Evolutionary conservation across 2,888 invertebrate species (phyloP).

Genomic region (Anarsia innoxiella): DNA sequence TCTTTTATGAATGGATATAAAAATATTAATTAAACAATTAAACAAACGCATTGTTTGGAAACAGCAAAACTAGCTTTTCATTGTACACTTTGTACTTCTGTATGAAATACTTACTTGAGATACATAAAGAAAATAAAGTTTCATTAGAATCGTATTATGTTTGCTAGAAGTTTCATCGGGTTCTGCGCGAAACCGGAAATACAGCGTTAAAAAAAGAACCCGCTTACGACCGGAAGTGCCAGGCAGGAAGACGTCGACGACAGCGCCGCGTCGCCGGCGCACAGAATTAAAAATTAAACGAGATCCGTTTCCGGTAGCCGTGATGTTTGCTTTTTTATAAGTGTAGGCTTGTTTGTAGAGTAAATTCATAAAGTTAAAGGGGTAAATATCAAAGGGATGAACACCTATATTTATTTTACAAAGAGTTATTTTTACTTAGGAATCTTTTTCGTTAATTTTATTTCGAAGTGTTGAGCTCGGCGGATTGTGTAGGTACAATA

Average conservation of each 20-base stretch:
- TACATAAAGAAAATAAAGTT: too few species aligned
- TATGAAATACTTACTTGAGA: too few species aligned
- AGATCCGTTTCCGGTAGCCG: constrained; percentile 66
- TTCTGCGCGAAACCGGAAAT: constrained; percentile 61
- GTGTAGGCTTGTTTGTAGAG: constrained; percentile 5
- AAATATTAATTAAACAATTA: too few species aligned
- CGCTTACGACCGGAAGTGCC: constrained; percentile 58
- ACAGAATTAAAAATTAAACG: constrained; percentile 70
- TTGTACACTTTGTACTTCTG: too few species aligned
- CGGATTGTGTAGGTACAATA: too few species aligned
- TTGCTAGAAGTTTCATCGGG: constrained; percentile 47
- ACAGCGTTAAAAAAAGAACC: constrained; percentile 62
- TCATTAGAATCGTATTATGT: too few species aligned
- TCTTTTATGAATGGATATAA: too few species aligned
- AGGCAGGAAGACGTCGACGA: constrained; percentile 68
- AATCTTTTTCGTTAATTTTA: constrained; percentile 4
- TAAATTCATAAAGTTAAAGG: background rate
- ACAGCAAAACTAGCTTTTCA: too few species aligned
- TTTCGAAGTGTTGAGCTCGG: constrained; percentile 20
- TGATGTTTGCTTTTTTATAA: constrained; percentile 40
- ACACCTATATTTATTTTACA: too few species aligned
- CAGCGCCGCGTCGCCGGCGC: constrained; percentile 58
- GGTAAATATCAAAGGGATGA: background rate
- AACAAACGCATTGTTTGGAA: too few species aligned
- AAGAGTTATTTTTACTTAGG: too few species aligned